Evolutionary conservation across 2,113 vertebrate species (phyloP), one percentile per base, ranked within the genome.

Genomic region (Dicentrarchus labrax): DNA sequence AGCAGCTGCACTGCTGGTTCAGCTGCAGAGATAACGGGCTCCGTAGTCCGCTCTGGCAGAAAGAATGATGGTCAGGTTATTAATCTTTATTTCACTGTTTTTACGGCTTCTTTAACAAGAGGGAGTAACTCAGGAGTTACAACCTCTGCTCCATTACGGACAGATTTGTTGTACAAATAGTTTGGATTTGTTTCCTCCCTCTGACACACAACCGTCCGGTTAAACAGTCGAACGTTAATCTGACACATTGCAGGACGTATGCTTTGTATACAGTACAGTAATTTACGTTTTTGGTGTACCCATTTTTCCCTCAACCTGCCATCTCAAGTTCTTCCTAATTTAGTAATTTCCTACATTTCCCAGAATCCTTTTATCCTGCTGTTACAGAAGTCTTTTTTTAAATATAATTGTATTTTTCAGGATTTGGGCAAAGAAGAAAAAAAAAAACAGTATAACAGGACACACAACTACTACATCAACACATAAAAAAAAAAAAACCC

Each of bases 11-110:
- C 54, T 87, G 86, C 67, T 86, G 9, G 71, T 83, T 86, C 76
- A 86, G 89, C 89, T 83, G 81, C 83, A 62, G 2, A 85, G 80
- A 86, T 86, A 76, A 78, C 22, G 17, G 51, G 62, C 62, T 5
- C 61, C 15, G 57, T 0, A 6, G 76, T 74, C 72, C 4, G 38
- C 80, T 54, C 81, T 45, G 83, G 72, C 86, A 76, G 1, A 39
- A 84, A 65, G 80, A 82, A 7, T 11, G 39, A 89, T 54, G 71
- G n/a, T 54, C 5, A 1, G 60, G 24, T 61, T 77, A 77, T 87
- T 39, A 45, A 83, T 90, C 82, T 91, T 67, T 45, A 78, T 79
- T 80, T 64, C 0, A 0, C 77, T 22, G 22, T 39, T 80, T 30
- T 83, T 78, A 85, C 64, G 4, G 65, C 69, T 45, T 45, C 0